These are phyloP conservation scores for Oreortyx pictus DNA, from an alignment of 2,797 vertebrate genomes.

Conservation along the genomic window DNA sequence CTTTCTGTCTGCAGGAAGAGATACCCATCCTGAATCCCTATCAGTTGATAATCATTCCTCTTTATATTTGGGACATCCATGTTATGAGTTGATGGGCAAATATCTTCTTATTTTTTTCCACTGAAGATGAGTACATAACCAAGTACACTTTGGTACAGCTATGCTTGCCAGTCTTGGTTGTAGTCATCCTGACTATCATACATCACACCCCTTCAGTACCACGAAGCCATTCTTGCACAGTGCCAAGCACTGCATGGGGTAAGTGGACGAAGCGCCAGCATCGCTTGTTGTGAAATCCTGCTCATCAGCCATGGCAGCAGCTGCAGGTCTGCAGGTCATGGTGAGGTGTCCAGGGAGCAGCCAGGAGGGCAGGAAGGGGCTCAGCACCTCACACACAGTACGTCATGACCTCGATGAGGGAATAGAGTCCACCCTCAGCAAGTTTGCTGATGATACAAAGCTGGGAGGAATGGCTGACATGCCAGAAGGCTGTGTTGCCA, in stretches of 20 bases:
- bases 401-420: too few relatives aligned
- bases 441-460: too few relatives aligned
- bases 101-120: constrained; percentile 99
- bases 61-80: constrained; percentile 99
- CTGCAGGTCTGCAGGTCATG: too few relatives aligned
- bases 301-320: constrained; percentile 89
- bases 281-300: constrained; percentile 86
- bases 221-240: constrained; percentile 92
- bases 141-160: constrained; percentile 92
- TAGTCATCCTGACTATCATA: constrained; percentile 92
- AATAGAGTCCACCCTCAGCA: too few relatives aligned
- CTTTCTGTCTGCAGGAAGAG: constrained; percentile 94
- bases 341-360: not conserved
- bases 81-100: constrained; percentile 99
- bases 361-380: not conserved
- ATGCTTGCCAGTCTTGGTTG: constrained; percentile 93
- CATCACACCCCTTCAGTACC: constrained; percentile 90
- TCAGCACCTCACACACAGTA: not conserved
- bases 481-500: too few relatives aligned
- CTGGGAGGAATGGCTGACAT: too few relatives aligned
- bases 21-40: constrained; percentile 93
- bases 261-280: constrained; percentile 90
- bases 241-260: constrained; percentile 92
- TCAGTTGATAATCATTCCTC: constrained; percentile 95
- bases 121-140: constrained; percentile 97